Conservation (phyloP, 2,888 invertebrate genomes). For the Cephalotes varians region DNA sequence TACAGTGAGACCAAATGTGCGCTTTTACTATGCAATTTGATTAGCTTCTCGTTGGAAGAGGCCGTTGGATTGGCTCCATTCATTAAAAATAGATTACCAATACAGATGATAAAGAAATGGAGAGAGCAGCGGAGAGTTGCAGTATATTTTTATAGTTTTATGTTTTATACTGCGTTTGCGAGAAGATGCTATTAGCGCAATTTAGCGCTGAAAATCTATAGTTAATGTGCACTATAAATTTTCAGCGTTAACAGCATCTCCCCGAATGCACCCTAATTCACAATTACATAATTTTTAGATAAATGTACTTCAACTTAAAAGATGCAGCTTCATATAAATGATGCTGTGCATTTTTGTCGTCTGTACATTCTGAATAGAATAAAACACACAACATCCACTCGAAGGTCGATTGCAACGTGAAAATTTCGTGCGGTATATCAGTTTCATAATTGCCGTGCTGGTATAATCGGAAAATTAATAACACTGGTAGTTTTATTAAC, state of each 20-base stretch:
- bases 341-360: not conserved
- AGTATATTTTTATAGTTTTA: not conserved
- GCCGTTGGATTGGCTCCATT: not conserved
- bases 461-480: conserved; percentile 50
- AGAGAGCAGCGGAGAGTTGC: not conserved
- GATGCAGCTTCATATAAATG: not conserved
- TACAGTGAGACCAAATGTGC: not conserved
- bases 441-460: conserved; percentile 38
- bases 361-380: not conserved
- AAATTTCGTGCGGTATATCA: conserved; percentile 28
- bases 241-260: too few species aligned
- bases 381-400: conserved; percentile 14
- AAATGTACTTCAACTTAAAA: not conserved
- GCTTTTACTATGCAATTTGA: conserved; percentile 4
- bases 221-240: too few species aligned
- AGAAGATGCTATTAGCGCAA: too few species aligned
- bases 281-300: not conserved
- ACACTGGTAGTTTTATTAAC: conserved; percentile 52
- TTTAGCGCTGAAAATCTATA: too few species aligned
- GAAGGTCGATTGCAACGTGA: conserved; percentile 23
- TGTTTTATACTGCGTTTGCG: too few species aligned
- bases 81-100: conserved; percentile 24
- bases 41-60: not conserved
- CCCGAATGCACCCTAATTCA: too few species aligned
- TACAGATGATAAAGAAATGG: not conserved